A percentile compares a stretch with the other conserved stretches of the same genome.
phyloP scores from a whole-genome alignment of 2,888 invertebrate genomes.

The Amiota communis region DNA sequence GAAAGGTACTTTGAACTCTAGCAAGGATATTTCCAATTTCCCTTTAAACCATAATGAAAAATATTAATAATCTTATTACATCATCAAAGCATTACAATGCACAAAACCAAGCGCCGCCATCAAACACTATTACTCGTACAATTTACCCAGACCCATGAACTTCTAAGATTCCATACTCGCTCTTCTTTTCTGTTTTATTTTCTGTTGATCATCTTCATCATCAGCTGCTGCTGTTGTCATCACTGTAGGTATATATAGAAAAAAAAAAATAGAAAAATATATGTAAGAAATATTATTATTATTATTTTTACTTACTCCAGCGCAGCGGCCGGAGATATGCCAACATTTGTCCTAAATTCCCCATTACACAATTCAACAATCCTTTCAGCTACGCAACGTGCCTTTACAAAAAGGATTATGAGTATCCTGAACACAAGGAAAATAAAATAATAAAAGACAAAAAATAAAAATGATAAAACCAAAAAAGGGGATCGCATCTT shows the following conservation, averaged over 20 bases:
- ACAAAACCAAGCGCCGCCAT: too few species aligned
- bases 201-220: too few species aligned
- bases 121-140: too few species aligned
- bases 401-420: constrained; percentile 70
- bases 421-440: constrained; percentile 43
- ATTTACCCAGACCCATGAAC: too few species aligned
- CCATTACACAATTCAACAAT: constrained; percentile 24
- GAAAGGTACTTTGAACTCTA: too few species aligned
- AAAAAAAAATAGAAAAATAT: background rate
- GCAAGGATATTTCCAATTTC: too few species aligned
- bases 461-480: constrained; percentile 49
- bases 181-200: too few species aligned
- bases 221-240: background rate
- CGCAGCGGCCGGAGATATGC: constrained; percentile 65
- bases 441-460: constrained; percentile 28
- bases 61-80: too few species aligned
- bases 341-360: constrained; percentile 63
- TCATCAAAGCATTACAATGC: too few species aligned
- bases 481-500: constrained; percentile 56
- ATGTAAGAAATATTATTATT: constrained; percentile 8
- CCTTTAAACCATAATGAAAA: too few species aligned
- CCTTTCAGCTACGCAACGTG: constrained; percentile 57
- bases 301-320: constrained; percentile 20
- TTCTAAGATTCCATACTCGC: too few species aligned
- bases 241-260: background rate